phyloP scores from a whole-genome alignment of 2,113 vertebrate genomes.

The Psettodes erumei region DNA sequence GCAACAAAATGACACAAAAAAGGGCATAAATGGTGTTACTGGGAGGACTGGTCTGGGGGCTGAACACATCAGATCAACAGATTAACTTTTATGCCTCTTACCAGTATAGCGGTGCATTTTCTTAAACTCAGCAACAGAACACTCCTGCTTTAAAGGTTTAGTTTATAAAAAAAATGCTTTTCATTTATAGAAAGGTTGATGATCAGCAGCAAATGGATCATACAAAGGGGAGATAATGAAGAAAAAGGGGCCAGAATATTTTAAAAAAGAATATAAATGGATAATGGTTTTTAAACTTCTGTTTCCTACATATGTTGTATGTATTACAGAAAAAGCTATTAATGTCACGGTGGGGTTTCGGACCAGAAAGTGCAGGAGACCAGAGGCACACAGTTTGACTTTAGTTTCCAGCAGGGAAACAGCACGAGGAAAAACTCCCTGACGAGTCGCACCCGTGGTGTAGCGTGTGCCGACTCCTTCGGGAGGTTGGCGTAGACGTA shows the following conservation, averaged over 20 bases:
- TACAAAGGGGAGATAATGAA: background rate
- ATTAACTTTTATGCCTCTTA: conserved; percentile 4
- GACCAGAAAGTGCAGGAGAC: no score
- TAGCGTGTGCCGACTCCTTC: no score
- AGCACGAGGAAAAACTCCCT: no score
- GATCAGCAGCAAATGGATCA: background rate
- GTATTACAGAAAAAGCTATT: conserved; percentile 7
- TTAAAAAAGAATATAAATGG: conserved; percentile 22
- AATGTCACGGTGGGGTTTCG: no score
- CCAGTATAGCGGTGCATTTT: background rate
- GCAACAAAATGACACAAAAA: conserved; percentile 8
- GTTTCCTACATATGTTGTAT: conserved; percentile 1
- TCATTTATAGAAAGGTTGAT: conserved; percentile 6
- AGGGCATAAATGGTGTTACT: background rate
- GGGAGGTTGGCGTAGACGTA: no score
- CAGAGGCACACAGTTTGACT: no score
- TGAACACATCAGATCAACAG: background rate
- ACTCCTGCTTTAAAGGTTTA: background rate
- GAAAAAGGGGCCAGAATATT: background rate
- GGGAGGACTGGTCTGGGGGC: background rate
- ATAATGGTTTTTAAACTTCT: conserved; percentile 9
- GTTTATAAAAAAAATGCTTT: background rate
- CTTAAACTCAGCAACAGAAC: background rate
- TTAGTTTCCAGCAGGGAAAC: no score
- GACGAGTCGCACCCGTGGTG: no score